Evolutionary conservation across 2,888 invertebrate genomes (phyloP), one percentile per base, ranked within the genome.

Genomic region (Crematogaster levior): DNA sequence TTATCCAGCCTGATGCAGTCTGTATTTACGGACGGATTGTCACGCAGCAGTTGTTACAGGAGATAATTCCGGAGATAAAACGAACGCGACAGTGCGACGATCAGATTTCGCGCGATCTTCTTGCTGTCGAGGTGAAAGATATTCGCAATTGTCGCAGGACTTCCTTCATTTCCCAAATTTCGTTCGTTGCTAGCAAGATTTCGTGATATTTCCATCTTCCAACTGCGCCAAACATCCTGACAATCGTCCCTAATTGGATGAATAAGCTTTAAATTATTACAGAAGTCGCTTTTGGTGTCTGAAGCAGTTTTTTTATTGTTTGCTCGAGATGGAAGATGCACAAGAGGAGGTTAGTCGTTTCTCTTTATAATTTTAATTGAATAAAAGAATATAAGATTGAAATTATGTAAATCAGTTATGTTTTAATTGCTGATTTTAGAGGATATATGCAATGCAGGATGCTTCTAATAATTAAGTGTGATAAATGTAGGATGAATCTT

Each of bases 271-370:
- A 6, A 37, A 43, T 65, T 75, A 6, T 51, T 56, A 53, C 34
- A 53, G 46, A 66, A 30, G 66, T 81, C n/a, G 30, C 30, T 60
- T 2, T 40, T 5, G 30, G 53, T 30, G 79, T 73, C 56, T 30
- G 5, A 65, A 80, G 58, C 58, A 40, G 56, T 61, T 6, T 30
- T 81, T 83, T 6, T 34, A 56, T 12, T 21, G 18, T 73, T 43
- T 3, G 65, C 53, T 73, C n/a, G 85, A 81, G 61, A 93, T 93
- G 93, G 93, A 93, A 81, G 93, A 93, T 81, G 91, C 92, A 90
- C 92, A 92, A 86, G 93, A 93, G 85, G 93, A 93, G 92, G 93
- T 92, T 89, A 90, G 88, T 82, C 56, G 34, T 30, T 15, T 60
- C 21, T 63, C 65, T 73, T 7, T 51, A n/a, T 1, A 10, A 37